phyloP scores from a whole-genome alignment of 2,888 invertebrate species.

The Amitus sp. region DNA sequence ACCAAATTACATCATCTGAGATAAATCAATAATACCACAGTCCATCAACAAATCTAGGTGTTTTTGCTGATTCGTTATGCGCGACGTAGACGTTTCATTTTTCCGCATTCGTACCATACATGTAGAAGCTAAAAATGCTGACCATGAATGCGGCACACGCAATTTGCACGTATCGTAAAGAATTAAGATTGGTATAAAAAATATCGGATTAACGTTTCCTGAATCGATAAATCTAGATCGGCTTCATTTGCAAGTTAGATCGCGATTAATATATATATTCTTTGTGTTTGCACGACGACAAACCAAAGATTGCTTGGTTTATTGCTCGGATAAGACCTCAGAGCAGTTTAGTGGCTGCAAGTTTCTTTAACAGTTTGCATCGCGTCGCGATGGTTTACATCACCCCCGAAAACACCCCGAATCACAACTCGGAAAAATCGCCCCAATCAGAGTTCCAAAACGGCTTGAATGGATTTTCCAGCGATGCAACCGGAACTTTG shows the following conservation, averaged over 20 bases:
- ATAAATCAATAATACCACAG: too few relatives aligned
- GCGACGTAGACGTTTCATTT: too few relatives aligned
- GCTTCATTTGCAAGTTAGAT: constrained; percentile 38
- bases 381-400: not conserved
- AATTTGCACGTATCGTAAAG: constrained; percentile 22
- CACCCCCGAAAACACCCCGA: not conserved
- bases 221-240: constrained; percentile 30
- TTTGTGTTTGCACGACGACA: not conserved
- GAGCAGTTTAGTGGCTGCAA: too few relatives aligned
- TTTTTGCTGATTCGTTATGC: too few relatives aligned
- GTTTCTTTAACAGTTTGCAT: too few relatives aligned
- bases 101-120: too few relatives aligned
- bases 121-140: not conserved
- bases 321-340: too few relatives aligned
- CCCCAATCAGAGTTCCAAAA: not conserved
- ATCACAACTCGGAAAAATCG: not conserved
- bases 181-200: constrained; percentile 22
- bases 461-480: not conserved
- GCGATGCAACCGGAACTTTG: constrained; percentile 44
- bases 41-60: too few relatives aligned
- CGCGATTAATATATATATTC: constrained; percentile 26
- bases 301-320: too few relatives aligned
- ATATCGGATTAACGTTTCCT: constrained; percentile 33
- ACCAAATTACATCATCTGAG: too few relatives aligned
- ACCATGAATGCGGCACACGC: constrained; percentile 25